Base-by-base conservation (phyloP, 2,113 vertebrate genomes). In the Capricornis sumatraensis region DNA sequence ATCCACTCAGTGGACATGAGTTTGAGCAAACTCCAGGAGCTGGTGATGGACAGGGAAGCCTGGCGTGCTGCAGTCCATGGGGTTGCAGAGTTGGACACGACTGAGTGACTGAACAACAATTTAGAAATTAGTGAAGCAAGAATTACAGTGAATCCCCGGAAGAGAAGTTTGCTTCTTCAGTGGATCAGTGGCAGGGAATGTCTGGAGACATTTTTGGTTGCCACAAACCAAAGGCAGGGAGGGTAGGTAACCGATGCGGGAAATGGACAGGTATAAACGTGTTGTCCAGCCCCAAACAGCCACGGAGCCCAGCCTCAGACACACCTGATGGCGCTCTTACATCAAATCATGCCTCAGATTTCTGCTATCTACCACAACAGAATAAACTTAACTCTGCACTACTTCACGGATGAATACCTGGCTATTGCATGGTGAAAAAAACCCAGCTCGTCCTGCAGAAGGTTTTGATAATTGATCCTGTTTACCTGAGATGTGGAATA, bases 231-330 rank as follows among this genome's bases (percentile, higher is more conserved):
- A 23, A 12, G 45, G 15, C 2, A 10, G 30, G 13, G 53, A 3
- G 21, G n/a, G 5, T 3, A 11, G 3, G 21, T 11, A 36, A 15
- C 19, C 3, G 12, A 13, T 1, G 0, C 2, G 1, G 9, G n/a
- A 45, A 57, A 53, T 8, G 8, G 0, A 6, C 2, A 86, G 33
- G 3, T 28, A 23, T n/a, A 5, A 76, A 52, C 10, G 28, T 27
- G 5, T 1, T 17, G 3, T 50, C 8, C 23, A 53, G 79, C 53
- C 17, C 36, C 43, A 23, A 3, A 3, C 0, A 8, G 10, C 25
- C 14, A 4, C 0, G 1, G 23, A 0, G 2, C 30, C 10, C 2
- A 15, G 8, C 0, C 0, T 13, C 21, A 28, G 36, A 27, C 57
- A 33, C 7, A 1, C 25, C 2, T 36, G 13, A 1, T 43, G 23